Evolutionary conservation across 1,140 invertebrate genomes (phyloP), one percentile per base, ranked within the genome.

Genomic region (Ladona fulva): DNA sequence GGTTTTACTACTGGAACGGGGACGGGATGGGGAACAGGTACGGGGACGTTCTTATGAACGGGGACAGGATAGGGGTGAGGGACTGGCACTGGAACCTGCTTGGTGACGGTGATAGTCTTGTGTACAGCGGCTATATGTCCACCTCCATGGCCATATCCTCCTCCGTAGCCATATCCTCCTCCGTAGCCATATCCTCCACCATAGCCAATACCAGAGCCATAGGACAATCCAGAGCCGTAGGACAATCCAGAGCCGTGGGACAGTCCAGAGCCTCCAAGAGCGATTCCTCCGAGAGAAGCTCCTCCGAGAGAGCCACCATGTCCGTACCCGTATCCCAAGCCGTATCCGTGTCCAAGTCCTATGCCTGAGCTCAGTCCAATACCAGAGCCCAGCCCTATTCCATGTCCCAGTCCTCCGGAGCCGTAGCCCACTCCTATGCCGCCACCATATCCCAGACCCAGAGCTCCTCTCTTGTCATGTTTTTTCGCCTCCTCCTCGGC

Each of bases 21-120:
- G 19, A 80, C 78, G 1, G 81, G 81, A 6, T 81, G 80, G 0
- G 80, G 80, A 5, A 81, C 80, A n/a, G 80, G 80, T 7, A 82
- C 81, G 8, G 78, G 76, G 14, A 87, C 84, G 73, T 82, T 83
- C 78, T 87, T 88, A 29, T 84, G 82, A 6, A 86, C 83, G 25
- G 82, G 80, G 0, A 86, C 85, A 12, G 86, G 85, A 75, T 85
- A 86, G 0, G 87, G 87, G 3, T 84, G 82, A 0, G 85, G 86
- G 0, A 88, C 86, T 24, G 81, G 80, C 29, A 78, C 79, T 0
- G 83, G 84, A 0, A 88, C 85, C 79, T 86, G 84, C 78, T 87
- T 87, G 77, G 86, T 87, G 78, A 87, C 83, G 25, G 85, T 86
- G 52, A 85, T 82, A 19, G 86, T 83, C 75, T 86, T 85, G 79